Base-by-base conservation (phyloP, 2,888 invertebrate species). In the Eugnorisma glareosa region DNA sequence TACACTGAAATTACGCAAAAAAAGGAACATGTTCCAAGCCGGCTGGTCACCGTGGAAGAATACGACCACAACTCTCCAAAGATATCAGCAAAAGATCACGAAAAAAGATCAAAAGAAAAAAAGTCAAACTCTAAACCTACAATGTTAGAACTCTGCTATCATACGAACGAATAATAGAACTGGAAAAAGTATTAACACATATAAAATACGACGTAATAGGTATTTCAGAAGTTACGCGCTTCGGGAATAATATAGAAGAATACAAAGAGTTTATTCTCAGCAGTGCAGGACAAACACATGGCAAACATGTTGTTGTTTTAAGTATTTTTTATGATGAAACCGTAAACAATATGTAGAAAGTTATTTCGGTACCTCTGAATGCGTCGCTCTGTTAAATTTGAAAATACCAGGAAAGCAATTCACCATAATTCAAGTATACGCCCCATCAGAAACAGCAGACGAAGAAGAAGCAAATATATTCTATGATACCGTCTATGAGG, bases 341-440 rank as follows among this genome's bases (percentile, higher is more conserved):
- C n/a, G n/a, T 11, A 54, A 54, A 54, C 54, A n/a, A 54, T 54
- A 54, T 4, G n/a, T 54, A 11, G 54, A 54, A 54, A 54, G 54
- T 54, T 54, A 54, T 13, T 6, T 37, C 8, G 68, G 68, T 1
- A 2, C 37, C 13, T 54, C 54, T 0, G 68, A 68, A 54, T n/a
- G 54, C 24, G 51, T 54, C 5, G 68, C 68, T 2, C 18, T 54
- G 8, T n/a, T 68, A 2, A 54, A 68, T 15, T 15, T 54, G n/a
- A 54, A 68, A 1, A 54, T 68, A 37, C n/a, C 51, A 37, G 37
- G 68, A 37, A 35, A 54, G 13, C n/a, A 68, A 37, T 37, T 54
- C 35, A n/a, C 37, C n/a, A 10, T 68, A 4, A 37, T 68, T 18
- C 68, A 68, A 68, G 68, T 28, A 24, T 57, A 57, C 18, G 51